These are phyloP conservation scores for Melanophora roralis DNA, from an alignment of 2,888 invertebrate genomes.

Conservation along the genomic window DNA sequence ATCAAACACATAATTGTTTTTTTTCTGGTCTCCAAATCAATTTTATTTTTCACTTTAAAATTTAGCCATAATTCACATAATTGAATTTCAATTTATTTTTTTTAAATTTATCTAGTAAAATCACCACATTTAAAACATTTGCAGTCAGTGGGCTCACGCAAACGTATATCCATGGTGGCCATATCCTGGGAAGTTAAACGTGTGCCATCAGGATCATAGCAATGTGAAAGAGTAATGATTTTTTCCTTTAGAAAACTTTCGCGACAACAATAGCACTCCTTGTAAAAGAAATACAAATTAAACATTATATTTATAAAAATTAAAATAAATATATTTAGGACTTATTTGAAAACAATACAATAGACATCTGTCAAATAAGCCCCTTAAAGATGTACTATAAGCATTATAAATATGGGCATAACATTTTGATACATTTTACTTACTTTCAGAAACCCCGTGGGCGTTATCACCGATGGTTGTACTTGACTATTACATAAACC, in stretches of 20 bases:
- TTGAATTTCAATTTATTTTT: background rate
- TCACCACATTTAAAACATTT: constrained; percentile 94
- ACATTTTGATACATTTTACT: constrained; percentile 26
- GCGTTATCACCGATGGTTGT: constrained; percentile 91
- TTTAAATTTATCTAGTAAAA: constrained; percentile 82
- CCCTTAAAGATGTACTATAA: too few species aligned
- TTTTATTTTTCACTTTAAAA: background rate
- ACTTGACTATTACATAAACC: constrained; percentile 95
- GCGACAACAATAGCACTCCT: constrained; percentile 94
- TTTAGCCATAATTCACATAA: background rate
- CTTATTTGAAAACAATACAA: too few species aligned
- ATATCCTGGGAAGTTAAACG: constrained; percentile 83
- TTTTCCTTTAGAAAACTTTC: constrained; percentile 91
- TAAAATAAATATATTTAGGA: too few species aligned
- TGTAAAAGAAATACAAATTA: background rate
- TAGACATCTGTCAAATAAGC: too few species aligned
- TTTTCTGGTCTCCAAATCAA: too few species aligned
- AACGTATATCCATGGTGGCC: constrained; percentile 87
- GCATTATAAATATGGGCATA: too few species aligned
- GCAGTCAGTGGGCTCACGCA: constrained; percentile 92
- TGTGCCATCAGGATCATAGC: constrained; percentile 92
- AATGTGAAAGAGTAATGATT: constrained; percentile 87
- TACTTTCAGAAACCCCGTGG: constrained; percentile 90
- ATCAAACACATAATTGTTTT: background rate
- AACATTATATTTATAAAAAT: background rate